phyloP scores from a whole-genome alignment of 2,888 invertebrate genomes.

The Acanthosepion pharaonis region DNA sequence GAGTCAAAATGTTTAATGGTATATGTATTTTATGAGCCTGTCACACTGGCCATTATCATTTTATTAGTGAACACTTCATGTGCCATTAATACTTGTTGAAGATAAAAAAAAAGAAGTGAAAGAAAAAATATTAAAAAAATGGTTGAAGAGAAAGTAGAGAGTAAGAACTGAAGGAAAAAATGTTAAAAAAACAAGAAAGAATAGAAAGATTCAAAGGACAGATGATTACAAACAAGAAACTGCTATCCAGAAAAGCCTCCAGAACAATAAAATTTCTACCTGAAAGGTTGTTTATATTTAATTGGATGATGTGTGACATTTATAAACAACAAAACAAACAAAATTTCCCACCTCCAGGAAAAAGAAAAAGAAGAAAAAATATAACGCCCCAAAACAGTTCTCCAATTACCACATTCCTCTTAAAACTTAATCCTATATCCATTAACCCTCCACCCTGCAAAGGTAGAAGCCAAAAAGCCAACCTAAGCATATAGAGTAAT shows the following conservation, averaged over 20 bases:
- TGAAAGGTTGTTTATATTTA: not conserved
- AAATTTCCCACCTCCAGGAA: not conserved
- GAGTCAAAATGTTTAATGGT: not conserved
- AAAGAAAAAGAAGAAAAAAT: not conserved
- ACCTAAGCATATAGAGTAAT: not conserved
- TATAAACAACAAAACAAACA: not conserved
- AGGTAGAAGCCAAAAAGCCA: not conserved
- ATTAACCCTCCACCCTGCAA: not conserved
- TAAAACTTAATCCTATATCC: not conserved
- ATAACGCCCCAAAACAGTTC: not conserved
- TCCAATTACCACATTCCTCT: not conserved
- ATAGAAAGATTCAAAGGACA: not conserved
- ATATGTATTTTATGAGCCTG: not conserved
- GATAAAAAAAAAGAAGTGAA: not conserved
- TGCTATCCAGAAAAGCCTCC: not conserved
- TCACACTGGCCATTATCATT: not conserved
- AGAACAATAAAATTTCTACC: not conserved
- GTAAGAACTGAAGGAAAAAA: not conserved
- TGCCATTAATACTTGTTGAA: not conserved
- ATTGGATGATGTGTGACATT: not conserved
- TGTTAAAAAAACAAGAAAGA: not conserved
- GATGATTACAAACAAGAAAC: not conserved
- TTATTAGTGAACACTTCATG: constrained; percentile 9
- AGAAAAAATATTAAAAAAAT: not conserved
- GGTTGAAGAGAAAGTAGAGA: not conserved